phyloP scores from a whole-genome alignment of 2,888 invertebrate species.

The Hydroisotoma schaefferi region DNA sequence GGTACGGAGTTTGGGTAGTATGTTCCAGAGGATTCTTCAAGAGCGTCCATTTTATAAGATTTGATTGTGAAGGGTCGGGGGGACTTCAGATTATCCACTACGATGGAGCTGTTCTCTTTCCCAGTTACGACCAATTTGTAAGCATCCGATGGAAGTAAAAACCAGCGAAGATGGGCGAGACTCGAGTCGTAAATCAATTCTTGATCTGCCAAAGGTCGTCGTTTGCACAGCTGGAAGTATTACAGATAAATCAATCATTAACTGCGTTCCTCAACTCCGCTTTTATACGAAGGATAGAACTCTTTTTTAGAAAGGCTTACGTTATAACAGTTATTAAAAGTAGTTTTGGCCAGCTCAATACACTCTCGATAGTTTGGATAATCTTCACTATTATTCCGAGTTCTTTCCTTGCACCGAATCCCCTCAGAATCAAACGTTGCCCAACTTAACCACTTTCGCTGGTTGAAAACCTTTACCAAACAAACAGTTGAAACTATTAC shows the following conservation, averaged over 20 bases:
- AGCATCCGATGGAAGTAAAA: constrained; percentile 83
- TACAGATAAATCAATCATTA: not conserved
- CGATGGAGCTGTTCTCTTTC: constrained; percentile 10
- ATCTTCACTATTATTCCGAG: constrained; percentile 47
- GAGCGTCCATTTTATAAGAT: constrained; percentile 13
- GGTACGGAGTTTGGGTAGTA: constrained; percentile 35
- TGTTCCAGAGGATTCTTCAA: not conserved
- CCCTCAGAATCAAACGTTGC: constrained; percentile 71
- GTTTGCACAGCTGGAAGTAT: constrained; percentile 60
- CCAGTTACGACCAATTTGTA: constrained; percentile 61
- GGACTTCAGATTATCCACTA: constrained; percentile 16
- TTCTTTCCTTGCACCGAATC: constrained; percentile 69
- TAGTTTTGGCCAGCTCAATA: constrained; percentile 71
- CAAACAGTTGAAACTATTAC: not conserved
- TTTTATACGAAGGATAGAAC: not conserved
- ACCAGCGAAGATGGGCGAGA: constrained; percentile 71
- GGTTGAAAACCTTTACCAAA: constrained; percentile 58
- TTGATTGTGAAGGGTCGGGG: constrained; percentile 32
- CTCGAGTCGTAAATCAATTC: constrained; percentile 66
- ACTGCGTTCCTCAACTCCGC: not conserved
- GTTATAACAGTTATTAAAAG: constrained; percentile 72
- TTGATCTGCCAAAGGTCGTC: constrained; percentile 70
- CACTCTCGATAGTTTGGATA: constrained; percentile 71
- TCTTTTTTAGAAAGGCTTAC: constrained; percentile 41
- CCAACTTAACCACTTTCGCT: constrained; percentile 76